Evolutionary conservation across 1,140 invertebrate species (phyloP).

Genomic region (Drosophila ogumai): DNA sequence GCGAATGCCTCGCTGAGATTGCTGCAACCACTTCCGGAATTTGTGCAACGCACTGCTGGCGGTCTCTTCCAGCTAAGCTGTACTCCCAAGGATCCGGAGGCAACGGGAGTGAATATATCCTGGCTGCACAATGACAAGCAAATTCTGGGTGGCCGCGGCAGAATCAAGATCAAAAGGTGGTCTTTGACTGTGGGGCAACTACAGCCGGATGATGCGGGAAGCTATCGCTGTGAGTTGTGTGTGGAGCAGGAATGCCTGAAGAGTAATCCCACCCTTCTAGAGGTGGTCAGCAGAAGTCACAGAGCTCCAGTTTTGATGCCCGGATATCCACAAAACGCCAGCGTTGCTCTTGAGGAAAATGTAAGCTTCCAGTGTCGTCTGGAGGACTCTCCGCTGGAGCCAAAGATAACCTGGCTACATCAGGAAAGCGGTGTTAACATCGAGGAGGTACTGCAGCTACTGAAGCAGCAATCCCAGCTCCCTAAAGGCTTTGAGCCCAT

Average conservation of each 20-base stretch:
- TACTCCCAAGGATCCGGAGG: slow-evolving; percentile 86
- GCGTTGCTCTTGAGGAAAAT: slow-evolving; percentile 88
- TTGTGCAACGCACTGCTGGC: slow-evolving; percentile 86
- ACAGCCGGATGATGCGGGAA: slow-evolving; percentile 90
- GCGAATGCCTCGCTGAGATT: neutral
- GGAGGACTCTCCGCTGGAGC: slow-evolving; percentile 90
- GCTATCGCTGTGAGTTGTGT: slow-evolving; percentile 93
- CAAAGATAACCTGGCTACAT: slow-evolving; percentile 89
- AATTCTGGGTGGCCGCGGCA: slow-evolving; percentile 70
- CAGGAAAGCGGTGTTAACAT: slow-evolving; percentile 23
- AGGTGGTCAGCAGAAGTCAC: slow-evolving; percentile 86
- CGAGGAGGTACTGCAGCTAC: slow-evolving; percentile 11
- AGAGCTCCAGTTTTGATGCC: slow-evolving; percentile 91
- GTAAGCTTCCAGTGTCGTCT: slow-evolving; percentile 89
- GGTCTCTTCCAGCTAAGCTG: slow-evolving; percentile 87
- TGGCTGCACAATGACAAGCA: slow-evolving; percentile 89
- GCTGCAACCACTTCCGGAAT: slow-evolving; percentile 59
- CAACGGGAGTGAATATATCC: slow-evolving; percentile 89
- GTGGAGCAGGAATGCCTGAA: slow-evolving; percentile 91
- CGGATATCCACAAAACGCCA: slow-evolving; percentile 91
- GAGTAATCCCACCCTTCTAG: slow-evolving; percentile 86
- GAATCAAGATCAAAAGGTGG: slow-evolving; percentile 86
- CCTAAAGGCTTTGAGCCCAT: slow-evolving; percentile 1
- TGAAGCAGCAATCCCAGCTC: slow-evolving; percentile 13
- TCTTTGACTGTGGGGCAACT: slow-evolving; percentile 89